Conservation (phyloP, 2,797 vertebrate genomes). For the Acrossocheilus wenchowensis region DNA sequence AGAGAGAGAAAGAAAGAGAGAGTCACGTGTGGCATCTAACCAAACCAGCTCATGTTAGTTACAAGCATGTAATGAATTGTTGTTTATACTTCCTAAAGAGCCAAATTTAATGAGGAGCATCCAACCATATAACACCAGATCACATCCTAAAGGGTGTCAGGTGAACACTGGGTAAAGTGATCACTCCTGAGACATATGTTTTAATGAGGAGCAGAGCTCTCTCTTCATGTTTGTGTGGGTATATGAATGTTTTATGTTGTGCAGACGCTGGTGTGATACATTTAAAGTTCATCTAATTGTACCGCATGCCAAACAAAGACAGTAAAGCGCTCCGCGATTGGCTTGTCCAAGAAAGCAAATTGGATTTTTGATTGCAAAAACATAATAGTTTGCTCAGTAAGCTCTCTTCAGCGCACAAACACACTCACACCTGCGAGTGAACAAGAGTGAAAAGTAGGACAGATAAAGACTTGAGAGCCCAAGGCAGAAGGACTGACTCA, state of each 20-base stretch:
- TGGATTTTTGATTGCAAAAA: constrained; percentile 34
- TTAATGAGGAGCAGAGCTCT: constrained; percentile 40
- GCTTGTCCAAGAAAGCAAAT: constrained; percentile 13
- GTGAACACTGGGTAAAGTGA: constrained; percentile 44
- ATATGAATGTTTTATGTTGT: constrained; percentile 29
- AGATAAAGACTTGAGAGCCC: constrained; percentile 32
- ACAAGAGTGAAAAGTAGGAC: constrained; percentile 45
- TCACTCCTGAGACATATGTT: constrained; percentile 37
- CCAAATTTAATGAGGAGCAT: constrained; percentile 37
- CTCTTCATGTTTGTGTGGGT: constrained; percentile 24
- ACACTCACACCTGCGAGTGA: constrained; percentile 10
- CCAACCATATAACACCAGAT: constrained; percentile 34
- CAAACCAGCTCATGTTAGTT: constrained; percentile 27
- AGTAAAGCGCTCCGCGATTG: neutral
- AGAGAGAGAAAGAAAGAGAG: constrained; percentile 22
- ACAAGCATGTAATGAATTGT: neutral
- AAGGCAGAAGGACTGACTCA: constrained; percentile 32
- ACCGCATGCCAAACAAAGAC: neutral
- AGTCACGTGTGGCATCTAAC: neutral
- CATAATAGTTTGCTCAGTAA: neutral
- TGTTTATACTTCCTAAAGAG: constrained; percentile 22
- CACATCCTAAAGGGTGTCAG: constrained; percentile 36
- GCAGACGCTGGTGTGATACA: neutral
- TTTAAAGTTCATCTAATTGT: constrained; percentile 20
- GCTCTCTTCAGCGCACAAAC: constrained; percentile 11